Conservation (phyloP, 1,140 invertebrate genomes). For the Listronotus oregonensis region DNA sequence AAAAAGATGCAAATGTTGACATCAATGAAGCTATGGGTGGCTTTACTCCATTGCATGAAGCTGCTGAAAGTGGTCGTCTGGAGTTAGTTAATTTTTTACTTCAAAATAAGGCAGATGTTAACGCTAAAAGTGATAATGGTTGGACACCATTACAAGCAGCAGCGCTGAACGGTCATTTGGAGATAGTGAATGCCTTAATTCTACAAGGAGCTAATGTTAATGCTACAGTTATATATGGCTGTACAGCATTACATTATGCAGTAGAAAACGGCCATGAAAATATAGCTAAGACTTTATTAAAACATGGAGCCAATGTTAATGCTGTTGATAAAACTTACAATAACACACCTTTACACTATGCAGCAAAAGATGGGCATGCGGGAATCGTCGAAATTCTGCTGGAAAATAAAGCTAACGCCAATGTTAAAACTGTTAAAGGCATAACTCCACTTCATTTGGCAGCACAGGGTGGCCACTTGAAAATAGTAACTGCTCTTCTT, state of each 20-base stretch:
- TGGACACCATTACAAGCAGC: slow-evolving; percentile 25
- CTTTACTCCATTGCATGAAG: slow-evolving; percentile 53
- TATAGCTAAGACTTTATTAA: slow-evolving; percentile 46
- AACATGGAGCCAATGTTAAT: slow-evolving; percentile 36
- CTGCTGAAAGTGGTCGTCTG: slow-evolving; percentile 76
- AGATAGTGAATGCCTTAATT: slow-evolving; percentile 53
- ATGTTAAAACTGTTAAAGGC: slow-evolving; percentile 7
- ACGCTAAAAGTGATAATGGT: background rate
- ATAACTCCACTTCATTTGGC: slow-evolving; percentile 57
- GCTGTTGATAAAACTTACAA: slow-evolving; percentile 8
- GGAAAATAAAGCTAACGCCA: background rate
- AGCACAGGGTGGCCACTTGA: slow-evolving; percentile 51
- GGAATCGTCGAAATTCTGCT: slow-evolving; percentile 50
- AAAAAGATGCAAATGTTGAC: slow-evolving; percentile 47
- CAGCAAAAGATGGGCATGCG: slow-evolving; percentile 52
- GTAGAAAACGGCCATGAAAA: slow-evolving; percentile 58
- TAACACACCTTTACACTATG: slow-evolving; percentile 53
- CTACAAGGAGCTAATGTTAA: slow-evolving; percentile 27
- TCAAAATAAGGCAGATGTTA: slow-evolving; percentile 23
- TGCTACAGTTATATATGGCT: slow-evolving; percentile 20
- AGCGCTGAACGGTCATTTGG: slow-evolving; percentile 71
- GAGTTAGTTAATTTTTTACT: slow-evolving; percentile 51
- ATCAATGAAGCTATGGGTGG: slow-evolving; percentile 59
- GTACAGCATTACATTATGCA: slow-evolving; percentile 59
- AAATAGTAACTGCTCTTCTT: slow-evolving; percentile 49